A percentile compares a stretch with the other conserved stretches of the same genome.
Conservation (phyloP, 2,797 vertebrate species). For the Cossypha heuglini region DNA sequence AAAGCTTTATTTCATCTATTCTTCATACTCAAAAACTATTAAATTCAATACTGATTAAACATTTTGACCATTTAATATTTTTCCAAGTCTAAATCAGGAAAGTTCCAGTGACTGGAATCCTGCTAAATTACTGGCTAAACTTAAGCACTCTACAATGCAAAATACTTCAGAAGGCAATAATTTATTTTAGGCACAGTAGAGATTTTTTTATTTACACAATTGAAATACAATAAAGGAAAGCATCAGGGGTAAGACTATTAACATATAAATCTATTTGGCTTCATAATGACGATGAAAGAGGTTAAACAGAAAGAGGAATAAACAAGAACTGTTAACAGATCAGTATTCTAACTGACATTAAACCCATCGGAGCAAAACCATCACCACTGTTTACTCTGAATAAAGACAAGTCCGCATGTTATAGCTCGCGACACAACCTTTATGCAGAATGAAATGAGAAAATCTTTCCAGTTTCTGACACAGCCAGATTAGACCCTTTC, state of each 20-base stretch:
- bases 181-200: not conserved
- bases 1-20: constrained; percentile 42
- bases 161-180: constrained; percentile 26
- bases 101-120: constrained; percentile 27
- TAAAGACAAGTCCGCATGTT: not conserved
- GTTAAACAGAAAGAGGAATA: constrained; percentile 11
- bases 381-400: not conserved
- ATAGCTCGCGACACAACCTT: constrained; percentile 53
- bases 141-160: not conserved
- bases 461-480: constrained; percentile 13
- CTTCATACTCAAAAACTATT: constrained; percentile 44
- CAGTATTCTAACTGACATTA: not conserved
- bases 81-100: not conserved
- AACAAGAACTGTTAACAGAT: constrained; percentile 33
- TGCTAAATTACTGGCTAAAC: constrained; percentile 15
- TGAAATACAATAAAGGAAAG: not conserved
- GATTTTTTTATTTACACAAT: not conserved
- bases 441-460: not conserved
- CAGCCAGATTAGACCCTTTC: constrained; percentile 48
- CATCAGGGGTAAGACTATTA: not conserved
- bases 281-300: not conserved
- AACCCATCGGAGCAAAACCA: constrained; percentile 37
- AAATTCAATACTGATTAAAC: constrained; percentile 36
- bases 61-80: constrained; percentile 30
- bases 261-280: not conserved